Conservation (phyloP, 2,888 invertebrate species). For the Caenorhabditis imperialis region DNA sequence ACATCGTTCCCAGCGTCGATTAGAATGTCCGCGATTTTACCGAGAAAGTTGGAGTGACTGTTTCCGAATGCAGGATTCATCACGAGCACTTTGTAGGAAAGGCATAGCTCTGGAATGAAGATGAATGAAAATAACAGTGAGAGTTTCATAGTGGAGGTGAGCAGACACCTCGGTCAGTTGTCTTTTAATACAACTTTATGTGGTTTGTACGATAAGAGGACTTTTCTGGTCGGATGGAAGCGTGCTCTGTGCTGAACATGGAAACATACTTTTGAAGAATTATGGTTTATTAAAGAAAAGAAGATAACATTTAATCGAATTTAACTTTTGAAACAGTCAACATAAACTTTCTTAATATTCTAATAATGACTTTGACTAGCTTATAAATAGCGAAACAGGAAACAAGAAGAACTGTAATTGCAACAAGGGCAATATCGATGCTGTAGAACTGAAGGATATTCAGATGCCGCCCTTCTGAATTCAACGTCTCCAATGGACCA, state of each 20-base stretch:
- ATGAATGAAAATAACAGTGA: too few relatives aligned
- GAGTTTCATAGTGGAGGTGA: too few relatives aligned
- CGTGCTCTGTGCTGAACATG: constrained; percentile 9
- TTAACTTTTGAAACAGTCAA: too few relatives aligned
- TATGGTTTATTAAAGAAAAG: constrained; percentile 31
- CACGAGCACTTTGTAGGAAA: constrained; percentile 56
- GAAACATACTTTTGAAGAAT: background rate
- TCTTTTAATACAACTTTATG: too few relatives aligned
- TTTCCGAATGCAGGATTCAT: constrained; percentile 57
- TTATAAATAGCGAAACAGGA: too few relatives aligned
- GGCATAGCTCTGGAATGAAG: too few relatives aligned
- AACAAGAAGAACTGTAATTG: too few relatives aligned
- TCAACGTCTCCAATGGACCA: constrained; percentile 28
- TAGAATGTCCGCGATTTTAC: constrained; percentile 56
- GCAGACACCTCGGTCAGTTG: too few relatives aligned
- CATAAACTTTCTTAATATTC: too few relatives aligned
- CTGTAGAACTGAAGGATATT: constrained; percentile 46
- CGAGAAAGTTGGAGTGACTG: constrained; percentile 56
- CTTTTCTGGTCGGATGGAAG: background rate
- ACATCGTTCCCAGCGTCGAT: constrained; percentile 58
- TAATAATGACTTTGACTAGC: too few relatives aligned
- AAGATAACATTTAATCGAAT: too few relatives aligned
- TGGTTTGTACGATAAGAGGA: constrained; percentile 21
- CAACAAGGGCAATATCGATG: too few relatives aligned
- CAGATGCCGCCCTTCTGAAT: constrained; percentile 40